Evolutionary conservation across 2,113 vertebrate species (phyloP).

Genomic region (Rhea americana): DNA sequence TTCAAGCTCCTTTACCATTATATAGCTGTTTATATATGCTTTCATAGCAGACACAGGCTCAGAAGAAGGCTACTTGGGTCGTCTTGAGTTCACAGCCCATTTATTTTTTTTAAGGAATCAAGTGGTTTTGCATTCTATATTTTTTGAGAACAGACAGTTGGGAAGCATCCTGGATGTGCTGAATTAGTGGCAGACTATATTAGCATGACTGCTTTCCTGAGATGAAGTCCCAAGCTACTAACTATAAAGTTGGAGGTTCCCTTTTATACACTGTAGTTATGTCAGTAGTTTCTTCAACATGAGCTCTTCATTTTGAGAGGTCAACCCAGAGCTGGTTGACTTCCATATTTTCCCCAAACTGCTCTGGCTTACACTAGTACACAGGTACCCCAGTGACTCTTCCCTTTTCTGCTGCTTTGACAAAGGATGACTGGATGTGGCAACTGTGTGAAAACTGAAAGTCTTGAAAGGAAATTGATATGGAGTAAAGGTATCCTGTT

Average conservation of each 20-base stretch:
- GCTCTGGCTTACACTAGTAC: neutral
- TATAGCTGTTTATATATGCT: fast-evolving
- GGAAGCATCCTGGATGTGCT: neutral
- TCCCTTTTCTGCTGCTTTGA: neutral
- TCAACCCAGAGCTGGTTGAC: neutral
- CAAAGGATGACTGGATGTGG: neutral
- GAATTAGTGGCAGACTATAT: neutral
- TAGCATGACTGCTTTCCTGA: neutral
- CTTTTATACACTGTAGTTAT: fast-evolving
- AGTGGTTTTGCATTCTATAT: neutral
- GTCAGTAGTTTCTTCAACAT: neutral
- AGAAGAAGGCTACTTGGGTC: fast-evolving
- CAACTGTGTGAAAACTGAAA: neutral
- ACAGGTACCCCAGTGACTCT: neutral
- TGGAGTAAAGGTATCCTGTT: neutral
- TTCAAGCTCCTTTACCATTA: fast-evolving
- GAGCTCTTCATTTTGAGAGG: neutral
- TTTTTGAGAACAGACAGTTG: neutral
- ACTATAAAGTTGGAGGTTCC: neutral
- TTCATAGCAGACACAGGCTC: neutral
- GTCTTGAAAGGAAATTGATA: fast-evolving
- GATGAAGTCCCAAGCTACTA: no score
- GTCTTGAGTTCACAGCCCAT: neutral
- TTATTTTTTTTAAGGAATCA: no score
- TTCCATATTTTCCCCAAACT: neutral